phyloP scores from a whole-genome alignment of 1,140 invertebrate genomes.

The Cotesia vestalis region DNA sequence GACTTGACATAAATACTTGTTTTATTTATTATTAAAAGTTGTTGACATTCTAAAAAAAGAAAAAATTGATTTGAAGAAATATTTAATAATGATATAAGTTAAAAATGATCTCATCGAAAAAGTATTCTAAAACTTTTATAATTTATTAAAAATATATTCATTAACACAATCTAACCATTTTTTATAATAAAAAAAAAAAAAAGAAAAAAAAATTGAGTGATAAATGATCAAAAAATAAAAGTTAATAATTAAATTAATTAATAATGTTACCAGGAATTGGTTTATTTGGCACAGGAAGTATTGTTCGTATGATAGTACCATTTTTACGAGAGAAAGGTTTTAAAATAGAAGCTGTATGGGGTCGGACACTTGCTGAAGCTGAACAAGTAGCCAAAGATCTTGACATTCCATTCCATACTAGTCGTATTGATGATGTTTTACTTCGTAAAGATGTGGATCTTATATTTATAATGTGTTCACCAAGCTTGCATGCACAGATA shows the following conservation, averaged over 20 bases:
- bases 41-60: too few relatives aligned
- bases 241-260: background rate
- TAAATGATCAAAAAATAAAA: slow-evolving; percentile 17
- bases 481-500: slow-evolving; percentile 94
- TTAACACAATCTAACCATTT: background rate
- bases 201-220: background rate
- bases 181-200: too few relatives aligned
- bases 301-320: slow-evolving; percentile 89
- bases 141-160: background rate
- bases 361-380: slow-evolving; percentile 83
- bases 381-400: slow-evolving; percentile 81
- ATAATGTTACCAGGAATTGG: slow-evolving; percentile 87
- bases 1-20: too few relatives aligned
- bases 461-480: slow-evolving; percentile 93
- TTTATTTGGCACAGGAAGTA: slow-evolving; percentile 90
- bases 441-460: slow-evolving; percentile 92
- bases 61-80: too few relatives aligned
- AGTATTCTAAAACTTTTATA: background rate
- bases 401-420: slow-evolving; percentile 89
- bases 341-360: slow-evolving; percentile 92
- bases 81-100: too few relatives aligned
- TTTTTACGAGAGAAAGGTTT: slow-evolving; percentile 90
- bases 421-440: slow-evolving; percentile 93
- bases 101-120: background rate
- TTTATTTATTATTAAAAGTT: too few relatives aligned